Evolutionary conservation across 2,797 vertebrate species (phyloP).

Genomic region (Monodelphis domestica): DNA sequence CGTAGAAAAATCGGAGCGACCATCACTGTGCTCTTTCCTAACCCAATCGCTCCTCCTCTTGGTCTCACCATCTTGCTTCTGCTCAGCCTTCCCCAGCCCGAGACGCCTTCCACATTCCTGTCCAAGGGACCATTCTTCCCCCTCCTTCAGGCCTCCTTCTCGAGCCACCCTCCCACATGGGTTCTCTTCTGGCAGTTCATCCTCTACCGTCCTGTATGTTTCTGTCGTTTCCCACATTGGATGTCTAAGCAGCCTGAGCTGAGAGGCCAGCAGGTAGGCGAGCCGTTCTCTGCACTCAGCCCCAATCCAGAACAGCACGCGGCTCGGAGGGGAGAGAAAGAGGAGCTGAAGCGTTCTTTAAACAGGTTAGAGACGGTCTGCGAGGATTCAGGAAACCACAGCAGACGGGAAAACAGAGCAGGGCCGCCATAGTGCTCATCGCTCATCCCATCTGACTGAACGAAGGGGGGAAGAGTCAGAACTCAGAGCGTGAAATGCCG

Average conservation of each 20-base stretch:
- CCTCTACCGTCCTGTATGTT: neutral
- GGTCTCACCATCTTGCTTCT: neutral
- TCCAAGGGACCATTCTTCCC: neutral
- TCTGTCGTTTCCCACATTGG: constrained; percentile 7
- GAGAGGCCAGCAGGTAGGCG: neutral
- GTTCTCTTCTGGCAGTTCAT: neutral
- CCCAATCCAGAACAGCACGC: neutral
- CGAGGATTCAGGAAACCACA: neutral
- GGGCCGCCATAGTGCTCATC: neutral
- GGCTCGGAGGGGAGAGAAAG: neutral
- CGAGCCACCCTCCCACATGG: neutral
- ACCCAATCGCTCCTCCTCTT: neutral
- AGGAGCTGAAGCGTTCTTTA: neutral
- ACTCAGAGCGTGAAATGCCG: neutral
- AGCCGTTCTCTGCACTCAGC: constrained; percentile 11
- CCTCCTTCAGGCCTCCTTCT: neutral
- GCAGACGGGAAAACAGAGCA: neutral
- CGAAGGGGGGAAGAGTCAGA: neutral
- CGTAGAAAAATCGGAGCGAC: neutral
- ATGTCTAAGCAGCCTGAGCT: neutral
- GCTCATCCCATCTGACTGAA: neutral
- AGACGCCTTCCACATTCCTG: neutral
- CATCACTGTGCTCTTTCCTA: neutral
- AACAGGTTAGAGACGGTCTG: neutral
- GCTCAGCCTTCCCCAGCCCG: neutral